Evolutionary conservation across 2,888 invertebrate species (phyloP), one percentile per base, ranked within the genome.

Genomic region (Euproctis similis): DNA sequence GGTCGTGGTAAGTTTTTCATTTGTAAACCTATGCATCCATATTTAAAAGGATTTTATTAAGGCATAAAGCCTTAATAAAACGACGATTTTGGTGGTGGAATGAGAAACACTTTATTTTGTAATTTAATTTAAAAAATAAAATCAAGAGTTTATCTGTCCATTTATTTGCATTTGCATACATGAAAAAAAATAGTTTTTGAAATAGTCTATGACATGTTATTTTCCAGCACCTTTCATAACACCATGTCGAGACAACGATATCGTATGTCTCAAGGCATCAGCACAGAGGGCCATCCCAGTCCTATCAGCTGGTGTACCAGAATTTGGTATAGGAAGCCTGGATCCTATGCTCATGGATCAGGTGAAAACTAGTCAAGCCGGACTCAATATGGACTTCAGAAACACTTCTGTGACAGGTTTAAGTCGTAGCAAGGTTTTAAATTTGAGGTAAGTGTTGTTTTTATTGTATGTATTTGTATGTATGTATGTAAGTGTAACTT

Each of bases 381-480:
- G 84, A 0, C 54, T 84, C 0, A 28, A 49, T 0, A 59, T 84
- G 66, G 69, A 74, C 45, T 82, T 84, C 39, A 62, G 46, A 14
- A 59, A 82, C 14, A 77, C 75, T 0, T 22, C 40, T 0, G 77
- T 81, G 0, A 70, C 53, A 8, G 82, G 82, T 0, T 39, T 84
- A 20, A 57, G 52, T 46, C 54, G 71, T 29, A 77, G 78, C 36
- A 36, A 47, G 0, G 64, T 82, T 7, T 8, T 66, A 10, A 55
- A 31, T 17, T 31, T 78, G 12, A 59, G 39, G 82, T 82, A 24
- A 70, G 71, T 61, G n/a, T n/a, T n/a, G n/a, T n/a, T n/a, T n/a
- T n/a, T n/a, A n/a, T n/a, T n/a, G n/a, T n/a, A n/a, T n/a, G n/a
- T n/a, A n/a, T n/a, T n/a, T n/a, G n/a, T n/a, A n/a, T n/a, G n/a